These are phyloP conservation scores for Drosophila cognata DNA, from an alignment of 2,888 invertebrate species.

Conservation along the genomic window DNA sequence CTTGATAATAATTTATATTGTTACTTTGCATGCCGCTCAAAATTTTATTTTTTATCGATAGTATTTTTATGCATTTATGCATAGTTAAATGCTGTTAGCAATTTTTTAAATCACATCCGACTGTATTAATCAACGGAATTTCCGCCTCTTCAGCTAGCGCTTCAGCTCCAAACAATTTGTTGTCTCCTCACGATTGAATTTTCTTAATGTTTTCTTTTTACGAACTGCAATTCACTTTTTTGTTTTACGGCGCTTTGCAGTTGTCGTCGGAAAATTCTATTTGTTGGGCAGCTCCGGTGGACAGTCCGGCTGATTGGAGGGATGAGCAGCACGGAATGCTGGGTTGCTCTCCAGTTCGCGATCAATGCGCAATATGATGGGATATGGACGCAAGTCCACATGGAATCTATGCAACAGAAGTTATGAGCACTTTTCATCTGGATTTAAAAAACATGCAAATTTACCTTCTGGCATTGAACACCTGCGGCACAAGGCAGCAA, in stretches of 20 bases:
- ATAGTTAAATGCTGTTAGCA: conserved; percentile 82
- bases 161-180: conserved; percentile 20
- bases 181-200: conserved; percentile 26
- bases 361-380: conserved; percentile 94
- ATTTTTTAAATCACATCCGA: conserved; percentile 81
- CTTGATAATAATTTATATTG: conserved; percentile 41
- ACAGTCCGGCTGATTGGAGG: conserved; percentile 96
- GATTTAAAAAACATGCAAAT: not conserved
- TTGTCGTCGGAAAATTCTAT: conserved; percentile 84
- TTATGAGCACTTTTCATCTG: not conserved
- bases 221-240: conserved; percentile 83
- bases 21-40: conserved; percentile 32
- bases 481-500: conserved; percentile 97
- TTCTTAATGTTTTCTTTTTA: conserved; percentile 36
- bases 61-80: conserved; percentile 78
- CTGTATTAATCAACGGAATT: conserved; percentile 68
- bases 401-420: conserved; percentile 89
- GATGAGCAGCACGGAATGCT: conserved; percentile 96
- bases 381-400: conserved; percentile 95
- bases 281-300: conserved; percentile 94
- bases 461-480: conserved; percentile 96
- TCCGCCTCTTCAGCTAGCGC: conserved; percentile 31
- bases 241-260: conserved; percentile 83
- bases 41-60: conserved; percentile 60
- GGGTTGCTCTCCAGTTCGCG: conserved; percentile 94